Evolutionary conservation across 2,797 vertebrate species (phyloP), one percentile per base, ranked within the genome.

Genomic region (Sebastiscus tertius): DNA sequence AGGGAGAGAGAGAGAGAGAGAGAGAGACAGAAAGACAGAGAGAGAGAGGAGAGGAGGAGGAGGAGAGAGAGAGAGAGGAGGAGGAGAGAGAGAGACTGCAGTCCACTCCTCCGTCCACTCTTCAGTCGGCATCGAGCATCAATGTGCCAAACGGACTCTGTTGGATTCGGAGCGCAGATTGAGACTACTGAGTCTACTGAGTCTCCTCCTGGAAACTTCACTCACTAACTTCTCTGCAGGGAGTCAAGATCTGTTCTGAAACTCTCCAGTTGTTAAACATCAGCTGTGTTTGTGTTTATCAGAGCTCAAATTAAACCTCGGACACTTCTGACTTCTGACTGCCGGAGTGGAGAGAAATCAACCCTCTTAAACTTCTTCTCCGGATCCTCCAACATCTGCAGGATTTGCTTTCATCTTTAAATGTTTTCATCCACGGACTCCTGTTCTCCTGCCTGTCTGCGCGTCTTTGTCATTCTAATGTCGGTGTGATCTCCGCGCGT

Each of bases 391-490:
- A 42, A 4, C n/a, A 22, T 59, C 31, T 58, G 61, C 71, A 31
- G 63, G 72, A 67, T 24, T 29, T 26, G 26, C 3, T 55, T 59
- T 13, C 5, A 10, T 39, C 20, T 63, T 29, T 42, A n/a, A 12
- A 66, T 79, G 78, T 67, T 46, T 61, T 24, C 46, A 24, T 61
- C 67, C 12, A 3, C n/a, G 59, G 64, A 77, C 83, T 70, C 49
- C 18, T 29, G 76, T n/a, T 49, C 89, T 90, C 81, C 92, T 70
- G 85, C 16, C 58, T 56, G 85, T 64, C 80, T 82, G 71, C 87
- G 83, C 85, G 87, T 85, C 89, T 92, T 93, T 93, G 90, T 93
- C 92, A 93, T 90, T 94, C 16, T 87, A 89, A 91, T 93, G 89
- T 75, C 75, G 82, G 80, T 67, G 65, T 87, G 18, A 86, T 86